phyloP scores from a whole-genome alignment of 1,140 invertebrate species.

The Magallana angulata region DNA sequence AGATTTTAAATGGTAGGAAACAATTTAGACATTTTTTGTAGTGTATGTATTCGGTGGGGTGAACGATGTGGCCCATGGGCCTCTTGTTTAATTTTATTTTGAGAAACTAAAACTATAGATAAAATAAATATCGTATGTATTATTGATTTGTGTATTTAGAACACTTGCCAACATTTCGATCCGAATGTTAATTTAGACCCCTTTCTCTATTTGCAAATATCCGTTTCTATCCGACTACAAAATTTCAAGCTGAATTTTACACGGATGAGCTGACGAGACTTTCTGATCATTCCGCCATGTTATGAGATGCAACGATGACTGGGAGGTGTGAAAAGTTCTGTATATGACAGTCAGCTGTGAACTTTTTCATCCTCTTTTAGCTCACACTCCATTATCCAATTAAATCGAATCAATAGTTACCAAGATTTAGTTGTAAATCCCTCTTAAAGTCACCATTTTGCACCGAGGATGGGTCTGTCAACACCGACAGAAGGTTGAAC shows the following conservation, averaged over 20 bases:
- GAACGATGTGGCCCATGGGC: too few species aligned
- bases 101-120: too few species aligned
- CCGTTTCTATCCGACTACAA: neutral
- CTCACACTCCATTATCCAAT: neutral
- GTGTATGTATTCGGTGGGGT: too few species aligned
- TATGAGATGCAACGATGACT: constrained; percentile 21
- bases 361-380: constrained; percentile 4
- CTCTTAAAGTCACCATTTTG: neutral
- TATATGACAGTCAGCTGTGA: constrained; percentile 6
- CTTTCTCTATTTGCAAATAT: neutral
- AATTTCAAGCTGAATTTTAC: neutral
- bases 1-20: too few species aligned
- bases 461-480: constrained; percentile 9
- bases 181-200: too few species aligned
- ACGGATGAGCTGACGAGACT: constrained; percentile 21
- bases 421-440: neutral
- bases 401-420: neutral
- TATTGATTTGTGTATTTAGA: too few species aligned
- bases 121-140: too few species aligned
- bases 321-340: constrained; percentile 16
- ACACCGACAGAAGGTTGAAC: neutral
- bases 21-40: too few species aligned
- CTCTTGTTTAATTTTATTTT: too few species aligned
- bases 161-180: too few species aligned
- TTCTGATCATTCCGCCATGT: constrained; percentile 35